These are phyloP conservation scores for Garrulus glandarius DNA, from an alignment of 2,797 vertebrate genomes.

Conservation along the genomic window DNA sequence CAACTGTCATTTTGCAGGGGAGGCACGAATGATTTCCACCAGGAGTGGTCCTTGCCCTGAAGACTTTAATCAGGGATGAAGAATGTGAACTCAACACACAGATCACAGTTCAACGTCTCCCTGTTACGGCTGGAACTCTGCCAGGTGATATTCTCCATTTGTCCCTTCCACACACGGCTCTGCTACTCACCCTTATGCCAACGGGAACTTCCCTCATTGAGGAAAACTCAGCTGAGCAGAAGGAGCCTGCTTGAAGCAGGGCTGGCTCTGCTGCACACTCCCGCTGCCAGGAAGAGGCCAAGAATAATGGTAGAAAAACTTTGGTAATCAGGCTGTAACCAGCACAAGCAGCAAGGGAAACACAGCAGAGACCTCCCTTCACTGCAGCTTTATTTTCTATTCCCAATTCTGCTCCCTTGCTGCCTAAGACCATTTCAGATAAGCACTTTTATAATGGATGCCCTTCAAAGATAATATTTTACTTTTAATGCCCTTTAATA, in stretches of 20 bases:
- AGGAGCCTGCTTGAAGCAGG: not conserved
- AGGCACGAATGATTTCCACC: not conserved
- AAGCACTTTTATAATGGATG: slow-evolving; percentile 40
- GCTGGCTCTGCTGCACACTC: not conserved
- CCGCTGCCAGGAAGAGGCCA: not conserved
- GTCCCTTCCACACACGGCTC: not conserved
- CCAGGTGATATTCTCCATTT: not conserved
- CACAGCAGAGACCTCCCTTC: not conserved
- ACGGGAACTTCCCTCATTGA: not conserved
- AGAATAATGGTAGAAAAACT: not conserved
- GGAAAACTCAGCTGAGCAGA: not conserved
- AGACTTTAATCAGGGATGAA: not conserved
- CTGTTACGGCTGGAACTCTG: not conserved
- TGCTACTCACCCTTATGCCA: not conserved
- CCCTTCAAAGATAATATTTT: slow-evolving; percentile 42
- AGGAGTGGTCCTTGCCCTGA: not conserved
- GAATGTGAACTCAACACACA: not conserved
- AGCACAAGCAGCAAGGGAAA: not conserved
- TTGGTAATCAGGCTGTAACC: not conserved
- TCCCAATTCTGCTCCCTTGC: not conserved
- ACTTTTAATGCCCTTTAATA: slow-evolving; percentile 38
- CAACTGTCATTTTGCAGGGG: not conserved
- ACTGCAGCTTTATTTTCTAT: not conserved
- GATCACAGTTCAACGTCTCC: not conserved
- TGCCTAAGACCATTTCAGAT: not conserved